Conservation (phyloP, 2,113 vertebrate genomes). For the Nasalis larvatus region DNA sequence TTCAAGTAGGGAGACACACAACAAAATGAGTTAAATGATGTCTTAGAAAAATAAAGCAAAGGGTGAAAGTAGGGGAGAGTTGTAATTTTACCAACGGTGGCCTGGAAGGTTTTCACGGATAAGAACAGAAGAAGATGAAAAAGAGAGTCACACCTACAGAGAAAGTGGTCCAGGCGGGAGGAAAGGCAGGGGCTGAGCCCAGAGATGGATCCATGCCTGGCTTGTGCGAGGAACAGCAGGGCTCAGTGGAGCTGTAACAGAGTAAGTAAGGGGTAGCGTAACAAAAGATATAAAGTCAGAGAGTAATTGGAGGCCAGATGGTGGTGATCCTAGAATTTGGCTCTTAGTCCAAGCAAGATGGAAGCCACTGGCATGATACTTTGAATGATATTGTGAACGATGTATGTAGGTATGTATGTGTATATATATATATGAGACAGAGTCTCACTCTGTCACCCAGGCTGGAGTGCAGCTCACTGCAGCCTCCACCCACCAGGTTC, state of each 20-base stretch:
- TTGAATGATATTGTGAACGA: too few species aligned
- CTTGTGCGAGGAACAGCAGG: fast-evolving
- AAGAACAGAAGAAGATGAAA: neutral
- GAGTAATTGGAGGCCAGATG: neutral
- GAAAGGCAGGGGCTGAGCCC: neutral
- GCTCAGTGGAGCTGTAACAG: neutral
- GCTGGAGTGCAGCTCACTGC: too few species aligned
- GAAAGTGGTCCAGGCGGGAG: fast-evolving
- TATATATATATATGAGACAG: too few species aligned
- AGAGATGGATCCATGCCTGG: neutral
- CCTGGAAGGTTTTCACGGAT: fast-evolving
- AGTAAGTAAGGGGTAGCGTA: neutral
- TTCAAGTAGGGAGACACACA: neutral
- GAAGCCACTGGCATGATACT: neutral
- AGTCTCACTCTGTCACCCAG: too few species aligned
- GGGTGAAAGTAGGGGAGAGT: fast-evolving
- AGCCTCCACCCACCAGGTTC: too few species aligned
- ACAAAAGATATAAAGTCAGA: neutral
- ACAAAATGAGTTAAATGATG: neutral
- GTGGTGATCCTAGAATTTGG: neutral
- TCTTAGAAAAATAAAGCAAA: neutral
- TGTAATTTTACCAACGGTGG: neutral
- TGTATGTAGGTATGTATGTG: too few species aligned
- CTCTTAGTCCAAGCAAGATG: neutral
- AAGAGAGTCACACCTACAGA: fast-evolving